Evolutionary conservation across 53 echinoderm and acorn worm genomes (phyloP), one percentile per base, ranked within the genome.

Genomic region (Pentamera pediparva): DNA sequence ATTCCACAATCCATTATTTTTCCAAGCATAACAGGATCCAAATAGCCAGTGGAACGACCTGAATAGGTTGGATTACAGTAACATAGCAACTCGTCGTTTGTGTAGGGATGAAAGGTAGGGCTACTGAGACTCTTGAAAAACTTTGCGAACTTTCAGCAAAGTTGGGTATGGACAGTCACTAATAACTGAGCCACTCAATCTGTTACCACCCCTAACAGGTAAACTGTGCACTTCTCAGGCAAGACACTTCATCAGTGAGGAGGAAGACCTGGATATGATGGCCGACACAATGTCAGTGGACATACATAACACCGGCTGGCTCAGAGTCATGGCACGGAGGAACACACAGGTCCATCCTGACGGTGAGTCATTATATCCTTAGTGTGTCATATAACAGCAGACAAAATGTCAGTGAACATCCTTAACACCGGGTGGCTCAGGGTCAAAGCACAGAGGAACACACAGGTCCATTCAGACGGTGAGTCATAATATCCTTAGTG

Each of bases 331-430:
- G 37, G 80, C 79, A 47, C 81, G 95, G 38, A 41, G 90, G 30
- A 95, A 78, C 78, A 85, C 87, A n/a, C 95, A 95, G 75, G 87
- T 95, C 1, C 85, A 83, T 32, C 90, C 95, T 0, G 95, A 95
- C 22, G 85, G 95, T 83, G 60, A 48, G 82, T 78, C 0, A n/a
- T 30, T 13, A 12, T 57, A 11, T 28, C 22, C 11, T 38, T 20
- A 32, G 35, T 3, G 1, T 15, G n/a, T 45, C 0, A 45, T n/a
- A 45, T n/a, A n/a, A n/a, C n/a, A n/a, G n/a, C n/a, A n/a, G n/a
- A n/a, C 25, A 57, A 22, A 9, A 73, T 81, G 39, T 95, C 95
- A 19, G 80, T 87, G 37, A 90, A 95, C 48, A 49, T 84, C 43
- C 36, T 67, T 21, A 56, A 61, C 36, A 71, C 71, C 10, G 69